Base-by-base conservation (phyloP, 2,888 invertebrate species). In the Hydrotaea diabolus region DNA sequence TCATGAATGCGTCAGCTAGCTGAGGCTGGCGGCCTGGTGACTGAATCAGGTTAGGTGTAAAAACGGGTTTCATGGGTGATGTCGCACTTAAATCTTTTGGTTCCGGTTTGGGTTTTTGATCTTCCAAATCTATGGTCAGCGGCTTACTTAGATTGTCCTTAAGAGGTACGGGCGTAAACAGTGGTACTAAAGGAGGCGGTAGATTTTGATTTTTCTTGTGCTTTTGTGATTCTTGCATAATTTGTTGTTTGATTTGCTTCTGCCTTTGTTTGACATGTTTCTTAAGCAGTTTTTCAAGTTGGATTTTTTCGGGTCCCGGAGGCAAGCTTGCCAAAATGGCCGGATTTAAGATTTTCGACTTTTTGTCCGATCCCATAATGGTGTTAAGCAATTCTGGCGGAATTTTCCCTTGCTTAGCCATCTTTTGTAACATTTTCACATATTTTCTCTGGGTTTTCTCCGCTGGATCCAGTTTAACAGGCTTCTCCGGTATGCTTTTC, bases 381-480 rank as follows among this genome's bases (percentile, higher is more conserved):
- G 31, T 83, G 15, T 66, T 75, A 19, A 85, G 66, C 0, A 83
- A 15, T 59, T 66, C 82, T 4, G 80, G 59, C 8, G 83, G 82
- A 69, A 81, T 83, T 80, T 82, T 85, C 5, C 81, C 81, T 62
- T 83, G 86, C 36, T 85, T 86, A 17, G 80, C 83, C 5, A 88
- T 81, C 78, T 90, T 91, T 75, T 91, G 91, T 26, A 88, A 83
- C 72, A 90, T 88, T 87, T 90, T 91, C 8, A 91, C 83, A 2
- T 89, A 88, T 77, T 90, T 92, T 0, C 89, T 86, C 2, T 90
- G 89, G 0, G 88, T 88, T 80, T 90, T 91, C 2, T 90, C 90
- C 4, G 86, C 85, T 2, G 85, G 77, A 49, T 85, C 86, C 36
- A 74, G 43, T 79, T 85, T 85, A 2, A 53, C 36, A 0, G 71